Base-by-base conservation (phyloP, 2,797 vertebrate species). In the Clarias pachynema region DNA sequence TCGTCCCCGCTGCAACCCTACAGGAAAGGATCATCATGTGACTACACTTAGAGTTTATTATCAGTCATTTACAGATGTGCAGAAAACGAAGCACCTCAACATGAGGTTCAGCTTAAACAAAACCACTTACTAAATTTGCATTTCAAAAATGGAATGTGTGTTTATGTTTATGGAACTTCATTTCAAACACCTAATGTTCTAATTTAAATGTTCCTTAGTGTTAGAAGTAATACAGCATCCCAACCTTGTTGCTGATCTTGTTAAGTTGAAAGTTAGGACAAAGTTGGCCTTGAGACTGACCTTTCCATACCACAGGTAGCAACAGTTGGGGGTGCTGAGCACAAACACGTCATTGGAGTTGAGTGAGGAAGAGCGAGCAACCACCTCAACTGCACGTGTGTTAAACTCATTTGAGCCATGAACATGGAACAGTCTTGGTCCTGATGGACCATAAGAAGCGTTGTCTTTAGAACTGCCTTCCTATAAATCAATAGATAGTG, bases 1-100 rank as follows among this genome's bases (percentile, higher is more conserved):
- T 97, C 97, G 0, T 97, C 97, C 2, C 97, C 97, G 0, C 96
- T 97, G 88, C 96, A 97, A 73, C 97, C 97, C 97, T 97, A 90
- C 34, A 77, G 26, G 26, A 81, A 75, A 29, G 31, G 18, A 24
- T 20, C 37, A 56, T 66, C 14, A 20, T 56, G 9, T 31, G 16
- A 49, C 6, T 73, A 49, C 5, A 53, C 40, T 40, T 40, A n/a
- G 4, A 62, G 59, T 20, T 80, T 65, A 65, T 2, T 49, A 29
- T 80, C 9, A 49, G 40, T 29, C 2, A 37, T 34, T 1, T 49
- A 37, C 10, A 44, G 44, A 44, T 12, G 44, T 44, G 44, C 44
- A 44, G 44, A 66, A 68, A 3, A 73, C 2, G 18, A 26, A 26
- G 44, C 14, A 73, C 15, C 70, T 73, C 3, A 26, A 49, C 2